Evolutionary conservation across 2,797 vertebrate genomes (phyloP).

Genomic region (Myripristis murdjan): DNA sequence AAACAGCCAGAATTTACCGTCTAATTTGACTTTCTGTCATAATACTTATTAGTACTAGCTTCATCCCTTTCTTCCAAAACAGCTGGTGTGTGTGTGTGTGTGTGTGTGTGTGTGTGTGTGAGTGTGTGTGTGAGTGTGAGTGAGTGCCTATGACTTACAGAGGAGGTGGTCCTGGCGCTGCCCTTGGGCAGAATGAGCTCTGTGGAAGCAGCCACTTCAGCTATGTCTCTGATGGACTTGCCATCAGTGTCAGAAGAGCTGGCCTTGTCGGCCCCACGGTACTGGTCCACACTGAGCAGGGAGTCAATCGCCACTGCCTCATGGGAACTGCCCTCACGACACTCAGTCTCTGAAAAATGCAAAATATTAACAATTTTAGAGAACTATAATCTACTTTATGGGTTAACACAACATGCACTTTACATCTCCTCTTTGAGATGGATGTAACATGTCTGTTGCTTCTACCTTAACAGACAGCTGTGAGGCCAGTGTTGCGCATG

Average conservation of each 20-base stretch:
- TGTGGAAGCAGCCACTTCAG: constrained; percentile 92
- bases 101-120: too few relatives aligned
- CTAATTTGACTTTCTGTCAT: not conserved
- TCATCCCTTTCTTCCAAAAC: not conserved
- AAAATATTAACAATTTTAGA: not conserved
- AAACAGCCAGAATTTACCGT: too few relatives aligned
- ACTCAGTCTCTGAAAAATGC: constrained; percentile 82
- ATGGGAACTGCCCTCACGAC: constrained; percentile 74
- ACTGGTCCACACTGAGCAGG: constrained; percentile 91
- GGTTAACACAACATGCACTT: too few relatives aligned
- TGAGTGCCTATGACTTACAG: constrained; percentile 72
- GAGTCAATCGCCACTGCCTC: constrained; percentile 93
- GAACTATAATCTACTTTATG: not conserved
- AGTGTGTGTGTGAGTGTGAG: too few relatives aligned
- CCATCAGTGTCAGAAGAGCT: constrained; percentile 74
- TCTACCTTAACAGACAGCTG: too few relatives aligned
- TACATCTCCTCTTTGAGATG: too few relatives aligned
- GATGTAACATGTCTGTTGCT: too few relatives aligned
- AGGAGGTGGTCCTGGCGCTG: constrained; percentile 85
- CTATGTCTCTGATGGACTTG: constrained; percentile 90
- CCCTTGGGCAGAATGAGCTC: constrained; percentile 93
- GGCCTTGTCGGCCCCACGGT: constrained; percentile 85
- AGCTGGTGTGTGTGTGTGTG: not conserved
- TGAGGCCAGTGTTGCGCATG: too few relatives aligned
- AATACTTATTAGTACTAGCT: not conserved